Conservation (phyloP, 2,888 invertebrate species). For the Biston betularia region DNA sequence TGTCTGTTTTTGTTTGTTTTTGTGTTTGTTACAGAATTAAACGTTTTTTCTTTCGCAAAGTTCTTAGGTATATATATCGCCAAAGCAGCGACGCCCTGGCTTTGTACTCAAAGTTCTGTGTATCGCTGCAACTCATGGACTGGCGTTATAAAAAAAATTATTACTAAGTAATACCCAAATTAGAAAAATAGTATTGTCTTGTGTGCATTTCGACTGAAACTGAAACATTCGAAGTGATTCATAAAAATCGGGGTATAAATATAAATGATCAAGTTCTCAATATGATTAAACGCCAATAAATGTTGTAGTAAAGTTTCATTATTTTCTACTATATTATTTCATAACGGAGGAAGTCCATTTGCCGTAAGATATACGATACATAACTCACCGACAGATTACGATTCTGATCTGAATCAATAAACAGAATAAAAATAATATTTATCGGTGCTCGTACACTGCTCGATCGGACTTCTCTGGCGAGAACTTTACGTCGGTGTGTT, state of each 20-base stretch:
- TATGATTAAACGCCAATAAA: neutral
- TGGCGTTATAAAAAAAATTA: no score
- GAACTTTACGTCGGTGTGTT: neutral
- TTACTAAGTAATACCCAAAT: no score
- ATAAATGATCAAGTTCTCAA: neutral
- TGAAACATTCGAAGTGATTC: neutral
- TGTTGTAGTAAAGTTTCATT: neutral
- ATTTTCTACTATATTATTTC: neutral
- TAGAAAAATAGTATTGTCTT: no score
- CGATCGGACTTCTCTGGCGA: neutral
- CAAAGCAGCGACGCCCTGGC: no score
- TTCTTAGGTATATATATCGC: no score
- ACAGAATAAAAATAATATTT: constrained; percentile 22
- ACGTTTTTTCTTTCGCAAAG: no score
- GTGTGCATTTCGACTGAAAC: neutral
- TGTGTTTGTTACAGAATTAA: no score
- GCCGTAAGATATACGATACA: neutral
- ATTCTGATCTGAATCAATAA: constrained; percentile 26
- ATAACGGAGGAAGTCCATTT: neutral
- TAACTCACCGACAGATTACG: constrained; percentile 10
- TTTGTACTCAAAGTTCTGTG: no score
- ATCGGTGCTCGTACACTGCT: neutral
- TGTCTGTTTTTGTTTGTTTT: no score
- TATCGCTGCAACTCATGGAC: no score
- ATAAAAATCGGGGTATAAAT: neutral